Evolutionary conservation across 1,140 invertebrate genomes (phyloP).

Genomic region (Drosophila sechellia): DNA sequence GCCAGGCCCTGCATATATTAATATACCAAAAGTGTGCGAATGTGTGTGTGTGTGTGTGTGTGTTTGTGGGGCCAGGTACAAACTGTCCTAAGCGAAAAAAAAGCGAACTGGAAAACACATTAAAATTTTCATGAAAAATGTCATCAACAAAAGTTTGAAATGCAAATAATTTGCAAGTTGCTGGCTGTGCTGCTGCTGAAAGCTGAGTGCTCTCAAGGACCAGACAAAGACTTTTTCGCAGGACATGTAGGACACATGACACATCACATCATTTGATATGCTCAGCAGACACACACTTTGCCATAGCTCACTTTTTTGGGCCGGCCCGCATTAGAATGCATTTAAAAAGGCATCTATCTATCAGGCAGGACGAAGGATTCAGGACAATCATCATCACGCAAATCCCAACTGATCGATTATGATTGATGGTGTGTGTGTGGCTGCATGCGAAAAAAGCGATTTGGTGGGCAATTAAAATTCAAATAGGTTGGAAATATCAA

Average conservation of each 20-base stretch:
- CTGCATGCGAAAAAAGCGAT: conserved; percentile 26
- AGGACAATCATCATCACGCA: conserved; percentile 44
- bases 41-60: neutral
- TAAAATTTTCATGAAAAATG: conserved; percentile 84
- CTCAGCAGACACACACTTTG: conserved; percentile 9
- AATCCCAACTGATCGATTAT: conserved; percentile 76
- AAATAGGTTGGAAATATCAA: conserved; percentile 49
- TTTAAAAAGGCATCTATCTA: conserved; percentile 80
- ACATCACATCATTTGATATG: conserved; percentile 58
- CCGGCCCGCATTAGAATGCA: conserved; percentile 72
- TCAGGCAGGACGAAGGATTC: conserved; percentile 43
- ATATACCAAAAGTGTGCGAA: conserved; percentile 69
- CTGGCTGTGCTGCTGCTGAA: conserved; percentile 30
- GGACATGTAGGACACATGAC: conserved; percentile 52
- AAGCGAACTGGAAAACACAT: conserved; percentile 58
- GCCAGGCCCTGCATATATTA: conserved; percentile 81
- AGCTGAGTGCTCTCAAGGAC: conserved; percentile 64
- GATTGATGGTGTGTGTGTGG: conserved; percentile 55
- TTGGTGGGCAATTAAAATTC: conserved; percentile 72
- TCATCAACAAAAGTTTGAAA: conserved; percentile 83
- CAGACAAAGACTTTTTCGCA: conserved; percentile 58
- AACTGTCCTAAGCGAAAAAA: conserved; percentile 5
- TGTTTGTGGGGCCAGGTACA: conserved; percentile 30
- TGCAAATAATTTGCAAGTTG: conserved; percentile 74
- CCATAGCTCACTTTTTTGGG: conserved; percentile 53